These are phyloP conservation scores for Bimastos eiseni DNA, from an alignment of 2,888 invertebrate species.

Conservation along the genomic window DNA sequence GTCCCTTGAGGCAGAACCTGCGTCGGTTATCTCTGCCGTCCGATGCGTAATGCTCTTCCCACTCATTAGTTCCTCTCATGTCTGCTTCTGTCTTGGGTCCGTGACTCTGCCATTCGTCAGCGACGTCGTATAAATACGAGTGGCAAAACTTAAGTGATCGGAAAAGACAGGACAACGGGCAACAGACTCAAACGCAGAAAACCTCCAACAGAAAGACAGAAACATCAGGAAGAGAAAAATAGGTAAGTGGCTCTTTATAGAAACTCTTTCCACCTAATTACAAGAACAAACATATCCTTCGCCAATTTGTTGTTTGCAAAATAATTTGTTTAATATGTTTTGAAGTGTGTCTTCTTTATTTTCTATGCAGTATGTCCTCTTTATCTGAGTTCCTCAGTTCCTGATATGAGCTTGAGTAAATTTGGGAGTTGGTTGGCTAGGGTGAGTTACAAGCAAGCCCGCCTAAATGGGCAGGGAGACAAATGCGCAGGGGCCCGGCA, in stretches of 20 bases:
- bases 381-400: neutral
- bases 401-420: neutral
- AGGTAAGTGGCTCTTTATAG: neutral
- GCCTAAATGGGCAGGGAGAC: too few species aligned
- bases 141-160: neutral
- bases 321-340: neutral
- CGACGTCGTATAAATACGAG: neutral
- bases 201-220: neutral
- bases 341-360: neutral
- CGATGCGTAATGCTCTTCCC: neutral
- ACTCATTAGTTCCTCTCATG: neutral
- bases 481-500: too few species aligned
- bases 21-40: neutral
- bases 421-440: neutral
- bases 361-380: neutral
- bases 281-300: neutral
- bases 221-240: neutral
- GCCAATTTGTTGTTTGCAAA: neutral
- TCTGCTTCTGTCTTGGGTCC: neutral
- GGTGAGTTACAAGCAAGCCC: neutral
- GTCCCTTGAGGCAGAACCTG: neutral
- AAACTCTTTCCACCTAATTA: neutral
- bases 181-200: neutral
- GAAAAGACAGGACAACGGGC: neutral
- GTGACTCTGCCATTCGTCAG: neutral